Evolutionary conservation across 2,888 invertebrate species (phyloP).

Genomic region (Anticlea derivata): DNA sequence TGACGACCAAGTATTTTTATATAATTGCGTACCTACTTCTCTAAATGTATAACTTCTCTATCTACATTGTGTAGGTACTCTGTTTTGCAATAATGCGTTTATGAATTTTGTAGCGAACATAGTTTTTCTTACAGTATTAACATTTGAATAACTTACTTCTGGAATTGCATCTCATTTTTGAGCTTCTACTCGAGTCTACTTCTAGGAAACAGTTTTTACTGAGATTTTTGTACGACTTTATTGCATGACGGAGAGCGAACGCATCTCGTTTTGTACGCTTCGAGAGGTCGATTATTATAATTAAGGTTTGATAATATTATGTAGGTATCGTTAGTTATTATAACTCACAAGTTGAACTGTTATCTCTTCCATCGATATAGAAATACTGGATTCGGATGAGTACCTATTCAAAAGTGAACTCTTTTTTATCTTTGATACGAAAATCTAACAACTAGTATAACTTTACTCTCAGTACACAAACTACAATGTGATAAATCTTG

Average conservation of each 20-base stretch:
- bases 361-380: no score
- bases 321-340: constrained; percentile 3
- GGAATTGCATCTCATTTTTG: constrained; percentile 21
- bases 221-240: constrained; percentile 21
- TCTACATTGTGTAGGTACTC: constrained; percentile 26
- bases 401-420: no score
- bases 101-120: constrained; percentile 19
- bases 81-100: constrained; percentile 30
- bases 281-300: constrained; percentile 35
- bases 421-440: no score
- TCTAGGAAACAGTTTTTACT: constrained; percentile 21
- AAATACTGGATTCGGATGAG: no score
- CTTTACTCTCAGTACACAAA: no score
- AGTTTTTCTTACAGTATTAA: constrained; percentile 16
- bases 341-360: constrained; percentile 6
- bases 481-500: no score
- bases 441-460: no score
- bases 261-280: constrained; percentile 43
- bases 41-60: no score
- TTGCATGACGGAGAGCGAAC: constrained; percentile 26
- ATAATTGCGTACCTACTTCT: constrained; percentile 41
- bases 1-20: constrained; percentile 58
- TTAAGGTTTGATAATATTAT: constrained; percentile 32
- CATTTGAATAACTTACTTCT: constrained; percentile 13
- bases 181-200: constrained; percentile 24